Percentiles rank a stretch among this genome's conserved stretches.
phyloP scores from a whole-genome alignment of 2,113 vertebrate genomes.

The Tachycineta bicolor region DNA sequence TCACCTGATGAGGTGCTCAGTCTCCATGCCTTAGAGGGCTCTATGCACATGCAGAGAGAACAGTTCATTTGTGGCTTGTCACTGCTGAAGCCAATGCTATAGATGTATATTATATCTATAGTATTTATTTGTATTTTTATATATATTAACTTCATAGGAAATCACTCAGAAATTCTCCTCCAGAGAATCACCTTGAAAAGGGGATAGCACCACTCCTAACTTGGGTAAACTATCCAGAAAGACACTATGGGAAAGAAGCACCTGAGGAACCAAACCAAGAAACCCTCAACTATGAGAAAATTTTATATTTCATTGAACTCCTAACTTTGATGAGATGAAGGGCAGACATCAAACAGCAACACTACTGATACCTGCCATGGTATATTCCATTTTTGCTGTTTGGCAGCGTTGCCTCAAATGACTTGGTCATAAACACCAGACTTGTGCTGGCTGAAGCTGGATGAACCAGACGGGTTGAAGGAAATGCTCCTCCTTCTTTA shows the following conservation, averaged over 20 bases:
- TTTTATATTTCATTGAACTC: not conserved
- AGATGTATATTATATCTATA: fast-evolving
- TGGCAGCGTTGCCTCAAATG: not conserved
- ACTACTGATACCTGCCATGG: not conserved
- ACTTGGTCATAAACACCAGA: constrained; percentile 4
- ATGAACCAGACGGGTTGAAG: not conserved
- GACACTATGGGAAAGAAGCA: not conserved
- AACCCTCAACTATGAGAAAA: not conserved
- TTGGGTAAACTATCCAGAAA: not conserved
- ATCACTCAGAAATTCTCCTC: not conserved
- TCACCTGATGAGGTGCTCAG: not conserved
- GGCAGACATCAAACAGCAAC: not conserved
- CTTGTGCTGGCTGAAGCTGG: not conserved
- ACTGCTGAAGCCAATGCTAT: not conserved
- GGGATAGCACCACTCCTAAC: fast-evolving
- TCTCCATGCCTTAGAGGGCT: not conserved
- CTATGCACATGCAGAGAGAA: not conserved
- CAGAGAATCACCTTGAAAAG: not conserved
- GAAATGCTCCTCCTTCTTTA: not conserved
- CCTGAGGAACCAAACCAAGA: not conserved
- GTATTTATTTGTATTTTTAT: not conserved
- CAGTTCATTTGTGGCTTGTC: not conserved
- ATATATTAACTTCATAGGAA: not conserved
- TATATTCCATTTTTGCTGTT: not conserved
- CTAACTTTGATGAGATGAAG: not conserved